Percentiles rank a stretch among this genome's conserved stretches.
Conservation (phyloP, 2,113 vertebrate species). For the Tor tambroides region DNA sequence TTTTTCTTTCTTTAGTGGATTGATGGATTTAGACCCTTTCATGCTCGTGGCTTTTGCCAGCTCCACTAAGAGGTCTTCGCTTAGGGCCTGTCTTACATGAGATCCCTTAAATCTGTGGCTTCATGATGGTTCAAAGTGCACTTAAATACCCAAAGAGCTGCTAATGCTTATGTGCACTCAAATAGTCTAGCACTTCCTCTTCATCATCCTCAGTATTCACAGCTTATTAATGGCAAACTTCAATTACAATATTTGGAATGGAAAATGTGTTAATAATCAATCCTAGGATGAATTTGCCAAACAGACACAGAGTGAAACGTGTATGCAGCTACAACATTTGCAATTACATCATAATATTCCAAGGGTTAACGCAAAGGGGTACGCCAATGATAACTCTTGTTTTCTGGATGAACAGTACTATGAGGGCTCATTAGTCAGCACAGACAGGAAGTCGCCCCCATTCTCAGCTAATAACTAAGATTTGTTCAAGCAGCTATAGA, state of each 20-base stretch:
- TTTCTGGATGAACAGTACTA: conserved; percentile 18
- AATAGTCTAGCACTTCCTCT: conserved; percentile 43
- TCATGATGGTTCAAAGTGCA: conserved; percentile 1
- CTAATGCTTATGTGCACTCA: background rate
- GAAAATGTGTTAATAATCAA: too few species aligned
- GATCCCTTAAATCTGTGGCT: background rate
- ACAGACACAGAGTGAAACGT: background rate
- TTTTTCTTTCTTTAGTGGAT: conserved; percentile 19
- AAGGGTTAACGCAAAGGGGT: background rate
- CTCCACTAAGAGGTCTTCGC: background rate
- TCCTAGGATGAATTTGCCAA: background rate
- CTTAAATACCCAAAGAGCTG: conserved; percentile 12
- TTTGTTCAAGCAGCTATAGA: conserved; percentile 40
- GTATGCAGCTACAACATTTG: background rate
- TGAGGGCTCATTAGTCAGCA: conserved; percentile 47
- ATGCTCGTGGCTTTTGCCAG: conserved; percentile 10
- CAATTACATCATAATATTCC: background rate
- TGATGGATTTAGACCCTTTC: conserved; percentile 5
- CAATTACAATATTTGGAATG: background rate
- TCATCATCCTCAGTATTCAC: conserved; percentile 15
- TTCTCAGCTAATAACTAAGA: conserved; percentile 48
- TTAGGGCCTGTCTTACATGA: background rate
- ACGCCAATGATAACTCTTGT: background rate
- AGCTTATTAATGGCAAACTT: background rate
- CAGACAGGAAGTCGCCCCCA: conserved; percentile 40